Evolutionary conservation across 2,113 vertebrate species (phyloP).

Genomic region (Pygoscelis adeliae): DNA sequence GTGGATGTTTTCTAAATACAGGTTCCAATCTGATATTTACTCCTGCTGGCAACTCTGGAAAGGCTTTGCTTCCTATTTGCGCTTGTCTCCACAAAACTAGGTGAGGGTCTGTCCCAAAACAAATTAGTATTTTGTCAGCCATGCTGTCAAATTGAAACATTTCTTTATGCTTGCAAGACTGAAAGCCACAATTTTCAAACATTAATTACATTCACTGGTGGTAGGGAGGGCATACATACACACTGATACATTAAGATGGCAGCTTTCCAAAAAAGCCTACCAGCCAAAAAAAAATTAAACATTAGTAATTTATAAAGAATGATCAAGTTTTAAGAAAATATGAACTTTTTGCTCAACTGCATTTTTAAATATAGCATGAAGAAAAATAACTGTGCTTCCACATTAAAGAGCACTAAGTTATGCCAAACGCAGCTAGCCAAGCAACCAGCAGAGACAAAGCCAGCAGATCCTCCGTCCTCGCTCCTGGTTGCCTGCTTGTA

Average conservation of each 20-base stretch:
- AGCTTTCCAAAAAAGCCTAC: conserved; percentile 28
- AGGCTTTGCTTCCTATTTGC: background rate
- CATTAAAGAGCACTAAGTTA: background rate
- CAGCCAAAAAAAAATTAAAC: conserved; percentile 37
- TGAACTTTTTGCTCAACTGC: conserved; percentile 24
- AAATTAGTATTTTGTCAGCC: conserved; percentile 64
- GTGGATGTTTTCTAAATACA: background rate
- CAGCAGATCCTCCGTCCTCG: background rate
- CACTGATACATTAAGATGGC: conserved; percentile 40
- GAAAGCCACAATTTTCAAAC: conserved; percentile 66
- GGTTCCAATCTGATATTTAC: conserved; percentile 1
- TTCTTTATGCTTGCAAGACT: conserved; percentile 52
- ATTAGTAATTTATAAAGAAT: conserved; percentile 38
- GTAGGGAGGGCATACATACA: background rate
- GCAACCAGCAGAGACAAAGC: background rate
- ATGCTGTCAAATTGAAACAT: conserved; percentile 67
- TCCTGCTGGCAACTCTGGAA: background rate
- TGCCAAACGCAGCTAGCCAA: background rate
- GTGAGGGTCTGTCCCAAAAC: conserved; percentile 46
- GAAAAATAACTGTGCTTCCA: background rate
- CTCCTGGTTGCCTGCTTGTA: background rate
- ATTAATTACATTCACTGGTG: conserved; percentile 62
- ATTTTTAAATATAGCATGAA: conserved; percentile 19
- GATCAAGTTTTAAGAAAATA: background rate
- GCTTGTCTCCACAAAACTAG: background rate